These are phyloP conservation scores for Candidula unifasciata DNA, from an alignment of 2,888 invertebrate genomes.

Conservation along the genomic window DNA sequence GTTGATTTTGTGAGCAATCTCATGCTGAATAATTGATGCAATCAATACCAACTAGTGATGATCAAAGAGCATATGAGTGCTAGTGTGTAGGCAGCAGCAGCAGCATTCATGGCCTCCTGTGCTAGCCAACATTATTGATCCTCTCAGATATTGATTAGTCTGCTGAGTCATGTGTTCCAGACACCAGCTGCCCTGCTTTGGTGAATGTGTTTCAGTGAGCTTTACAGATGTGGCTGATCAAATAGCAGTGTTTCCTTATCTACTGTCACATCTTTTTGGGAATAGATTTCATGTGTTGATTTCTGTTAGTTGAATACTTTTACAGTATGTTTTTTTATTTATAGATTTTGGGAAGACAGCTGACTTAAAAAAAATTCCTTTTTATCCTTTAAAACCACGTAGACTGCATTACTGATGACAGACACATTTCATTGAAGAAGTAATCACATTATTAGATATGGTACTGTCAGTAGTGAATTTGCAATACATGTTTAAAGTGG, in stretches of 20 bases:
- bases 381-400: too few species aligned
- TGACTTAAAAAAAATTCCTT: too few species aligned
- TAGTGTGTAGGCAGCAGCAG: neutral
- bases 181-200: slow-evolving; percentile 6
- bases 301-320: too few species aligned
- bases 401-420: too few species aligned
- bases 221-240: neutral
- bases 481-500: too few species aligned
- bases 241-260: neutral
- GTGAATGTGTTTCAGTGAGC: neutral
- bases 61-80: neutral
- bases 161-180: slow-evolving; percentile 38
- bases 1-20: neutral
- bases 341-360: too few species aligned
- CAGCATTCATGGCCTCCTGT: slow-evolving; percentile 6
- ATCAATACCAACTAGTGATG: slow-evolving; percentile 22
- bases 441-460: too few species aligned
- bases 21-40: slow-evolving; percentile 18
- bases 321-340: too few species aligned
- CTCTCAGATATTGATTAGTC: slow-evolving; percentile 28
- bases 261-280: too few species aligned
- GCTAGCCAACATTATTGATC: slow-evolving; percentile 37
- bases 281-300: too few species aligned
- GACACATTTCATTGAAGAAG: too few species aligned
- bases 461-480: too few species aligned